Conservation (phyloP, 2,113 vertebrate species). For the Colius striatus region DNA sequence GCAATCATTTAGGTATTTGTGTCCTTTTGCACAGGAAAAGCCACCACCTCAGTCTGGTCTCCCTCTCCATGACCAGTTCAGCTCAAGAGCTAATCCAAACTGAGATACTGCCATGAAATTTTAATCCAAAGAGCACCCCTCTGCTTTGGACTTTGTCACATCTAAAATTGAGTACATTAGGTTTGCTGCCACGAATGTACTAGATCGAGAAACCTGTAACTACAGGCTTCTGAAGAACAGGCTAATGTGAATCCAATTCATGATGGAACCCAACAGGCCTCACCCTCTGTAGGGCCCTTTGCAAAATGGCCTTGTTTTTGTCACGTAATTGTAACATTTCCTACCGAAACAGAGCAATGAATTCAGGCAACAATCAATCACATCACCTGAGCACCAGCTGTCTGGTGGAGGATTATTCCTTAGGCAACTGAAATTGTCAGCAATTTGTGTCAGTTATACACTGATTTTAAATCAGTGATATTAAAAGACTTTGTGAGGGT, state of each 20-base stretch:
- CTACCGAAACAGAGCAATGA: neutral
- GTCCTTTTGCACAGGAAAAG: neutral
- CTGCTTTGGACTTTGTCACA: neutral
- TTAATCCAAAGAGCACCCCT: neutral
- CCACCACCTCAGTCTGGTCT: neutral
- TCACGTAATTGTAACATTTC: neutral
- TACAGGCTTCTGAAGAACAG: neutral
- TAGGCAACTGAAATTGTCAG: neutral
- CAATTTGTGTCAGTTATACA: neutral
- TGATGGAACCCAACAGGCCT: neutral
- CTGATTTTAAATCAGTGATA: neutral
- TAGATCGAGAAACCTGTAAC: neutral
- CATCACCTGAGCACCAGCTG: neutral
- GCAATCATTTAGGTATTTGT: neutral
- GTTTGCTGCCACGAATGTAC: neutral
- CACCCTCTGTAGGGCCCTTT: neutral
- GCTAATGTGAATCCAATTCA: rapidly evolving
- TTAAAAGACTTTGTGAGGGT: neutral
- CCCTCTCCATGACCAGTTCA: neutral
- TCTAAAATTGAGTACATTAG: neutral
- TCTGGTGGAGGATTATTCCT: neutral
- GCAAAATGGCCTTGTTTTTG: neutral
- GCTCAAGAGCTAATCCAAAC: neutral
- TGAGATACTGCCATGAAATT: neutral
- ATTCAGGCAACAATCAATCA: neutral